Percentiles rank a stretch among this genome's conserved stretches.
Conservation (phyloP, 2,797 vertebrate genomes). For the Atherinosoma microstoma region DNA sequence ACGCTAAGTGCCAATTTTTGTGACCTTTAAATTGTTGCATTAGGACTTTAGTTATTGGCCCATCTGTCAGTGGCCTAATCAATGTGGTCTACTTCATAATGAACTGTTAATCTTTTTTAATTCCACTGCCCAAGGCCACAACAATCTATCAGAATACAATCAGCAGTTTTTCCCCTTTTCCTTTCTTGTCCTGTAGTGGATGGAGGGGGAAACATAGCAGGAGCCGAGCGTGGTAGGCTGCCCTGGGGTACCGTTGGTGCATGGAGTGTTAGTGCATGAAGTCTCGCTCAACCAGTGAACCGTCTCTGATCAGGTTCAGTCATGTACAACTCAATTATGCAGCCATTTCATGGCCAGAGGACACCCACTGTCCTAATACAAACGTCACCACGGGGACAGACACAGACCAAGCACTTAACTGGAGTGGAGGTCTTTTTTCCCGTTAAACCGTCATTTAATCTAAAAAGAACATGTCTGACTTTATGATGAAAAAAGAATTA, state of each 20-base stretch:
- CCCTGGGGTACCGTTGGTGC: constrained; percentile 75
- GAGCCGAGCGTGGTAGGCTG: constrained; percentile 60
- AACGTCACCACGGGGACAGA: constrained; percentile 65
- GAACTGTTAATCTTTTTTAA: constrained; percentile 88
- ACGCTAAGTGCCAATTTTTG: constrained; percentile 79
- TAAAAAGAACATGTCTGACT: constrained; percentile 22
- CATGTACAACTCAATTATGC: constrained; percentile 86
- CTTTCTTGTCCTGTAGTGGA: constrained; percentile 63
- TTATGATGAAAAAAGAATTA: background rate
- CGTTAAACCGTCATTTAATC: constrained; percentile 36
- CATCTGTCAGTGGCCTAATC: constrained; percentile 83
- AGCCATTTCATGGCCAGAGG: constrained; percentile 83
- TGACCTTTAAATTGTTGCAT: constrained; percentile 82
- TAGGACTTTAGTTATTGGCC: constrained; percentile 80
- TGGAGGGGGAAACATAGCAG: constrained; percentile 63
- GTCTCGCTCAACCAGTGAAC: constrained; percentile 82
- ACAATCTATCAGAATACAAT: constrained; percentile 87
- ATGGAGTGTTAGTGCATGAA: constrained; percentile 75
- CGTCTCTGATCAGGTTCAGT: constrained; percentile 85
- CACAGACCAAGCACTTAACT: constrained; percentile 47
- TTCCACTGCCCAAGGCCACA: constrained; percentile 81
- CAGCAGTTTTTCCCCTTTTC: constrained; percentile 68
- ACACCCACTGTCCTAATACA: constrained; percentile 78
- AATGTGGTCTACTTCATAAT: constrained; percentile 83
- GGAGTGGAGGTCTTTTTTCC: constrained; percentile 32